Conservation (phyloP, 2,797 vertebrate genomes). For the Hybognathus amarus region DNA sequence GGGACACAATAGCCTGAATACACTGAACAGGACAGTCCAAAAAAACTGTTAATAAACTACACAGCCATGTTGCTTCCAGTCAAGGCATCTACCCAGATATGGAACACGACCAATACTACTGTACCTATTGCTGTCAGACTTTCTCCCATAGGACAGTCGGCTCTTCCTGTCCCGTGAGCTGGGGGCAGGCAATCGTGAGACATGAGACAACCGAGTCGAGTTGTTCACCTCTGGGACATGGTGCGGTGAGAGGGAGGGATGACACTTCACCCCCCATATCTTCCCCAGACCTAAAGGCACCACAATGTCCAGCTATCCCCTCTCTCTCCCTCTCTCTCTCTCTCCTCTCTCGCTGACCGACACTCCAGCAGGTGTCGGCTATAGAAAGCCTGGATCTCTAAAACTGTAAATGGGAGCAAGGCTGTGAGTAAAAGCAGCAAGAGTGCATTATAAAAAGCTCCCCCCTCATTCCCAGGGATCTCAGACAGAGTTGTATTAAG, state of each 20-base stretch:
- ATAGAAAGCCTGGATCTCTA: constrained; percentile 76
- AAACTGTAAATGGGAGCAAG: constrained; percentile 66
- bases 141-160: constrained; percentile 71
- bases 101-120: constrained; percentile 24
- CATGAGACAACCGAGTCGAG: constrained; percentile 68
- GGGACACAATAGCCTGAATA: constrained; percentile 24
- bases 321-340: constrained; percentile 39
- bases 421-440: constrained; percentile 55
- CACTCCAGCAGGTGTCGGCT: constrained; percentile 78
- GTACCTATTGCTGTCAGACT: constrained; percentile 74
- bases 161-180: constrained; percentile 73
- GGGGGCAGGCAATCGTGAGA: constrained; percentile 71
- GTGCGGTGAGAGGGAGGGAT: constrained; percentile 62
- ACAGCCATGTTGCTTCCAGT: neutral
- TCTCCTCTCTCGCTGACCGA: constrained; percentile 56
- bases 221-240: constrained; percentile 74
- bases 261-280: constrained; percentile 52
- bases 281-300: constrained; percentile 65
- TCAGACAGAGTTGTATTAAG: constrained; percentile 53
- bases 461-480: constrained; percentile 41
- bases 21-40: neutral
- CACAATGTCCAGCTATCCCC: constrained; percentile 52
- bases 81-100: neutral
- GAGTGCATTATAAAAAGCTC: constrained; percentile 53
- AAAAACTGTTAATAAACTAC: neutral